phyloP scores from a whole-genome alignment of 2,888 invertebrate species.

The Nomada goodeniana region DNA sequence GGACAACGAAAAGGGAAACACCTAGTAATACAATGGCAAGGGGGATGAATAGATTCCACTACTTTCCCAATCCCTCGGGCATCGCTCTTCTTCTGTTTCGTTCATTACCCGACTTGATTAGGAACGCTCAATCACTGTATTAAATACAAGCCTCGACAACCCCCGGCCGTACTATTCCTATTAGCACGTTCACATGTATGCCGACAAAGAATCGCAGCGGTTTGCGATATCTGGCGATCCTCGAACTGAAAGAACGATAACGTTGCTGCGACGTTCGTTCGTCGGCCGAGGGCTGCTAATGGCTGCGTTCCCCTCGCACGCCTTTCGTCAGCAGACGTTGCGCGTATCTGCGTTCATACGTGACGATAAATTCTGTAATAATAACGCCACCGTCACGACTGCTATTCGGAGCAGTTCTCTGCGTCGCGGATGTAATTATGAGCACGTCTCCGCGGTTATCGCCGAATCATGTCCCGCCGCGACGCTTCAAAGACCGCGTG shows the following conservation, averaged over 20 bases:
- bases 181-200: too few species aligned
- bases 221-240: background rate
- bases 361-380: constrained; percentile 67
- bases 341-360: constrained; percentile 20
- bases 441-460: constrained; percentile 63
- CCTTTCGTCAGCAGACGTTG: background rate
- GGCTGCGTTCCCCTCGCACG: background rate
- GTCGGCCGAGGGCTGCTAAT: background rate
- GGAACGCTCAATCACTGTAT: too few species aligned
- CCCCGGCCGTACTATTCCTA: too few species aligned
- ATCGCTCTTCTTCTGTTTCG: too few species aligned
- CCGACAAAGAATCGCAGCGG: background rate
- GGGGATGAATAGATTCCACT: too few species aligned
- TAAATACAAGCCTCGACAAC: too few species aligned
- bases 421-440: constrained; percentile 59
- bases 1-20: too few species aligned
- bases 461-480: constrained; percentile 47
- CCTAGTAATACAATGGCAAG: too few species aligned
- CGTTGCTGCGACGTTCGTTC: constrained; percentile 11
- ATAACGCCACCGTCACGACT: constrained; percentile 61
- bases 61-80: too few species aligned
- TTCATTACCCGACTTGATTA: too few species aligned
- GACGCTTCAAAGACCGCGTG: constrained; percentile 31
- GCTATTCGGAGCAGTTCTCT: constrained; percentile 45
- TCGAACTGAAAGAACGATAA: background rate